phyloP scores from a whole-genome alignment of 2,113 vertebrate species.

The Leptosomus discolor region DNA sequence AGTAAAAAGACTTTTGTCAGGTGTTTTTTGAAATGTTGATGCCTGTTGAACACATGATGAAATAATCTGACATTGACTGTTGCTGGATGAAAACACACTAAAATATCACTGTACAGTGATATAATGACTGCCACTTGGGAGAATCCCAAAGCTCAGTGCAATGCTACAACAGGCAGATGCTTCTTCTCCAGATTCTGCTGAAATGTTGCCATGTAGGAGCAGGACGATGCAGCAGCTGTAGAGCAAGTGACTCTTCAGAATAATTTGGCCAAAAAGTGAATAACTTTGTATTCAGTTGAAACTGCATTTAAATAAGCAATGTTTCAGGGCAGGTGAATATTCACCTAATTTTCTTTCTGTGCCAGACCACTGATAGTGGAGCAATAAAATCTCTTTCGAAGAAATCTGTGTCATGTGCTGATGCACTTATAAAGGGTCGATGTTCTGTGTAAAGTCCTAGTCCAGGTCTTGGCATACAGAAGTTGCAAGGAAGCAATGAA shows the following conservation, averaged over 20 bases:
- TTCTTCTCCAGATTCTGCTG: constrained; percentile 16
- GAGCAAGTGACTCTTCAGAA: constrained; percentile 35
- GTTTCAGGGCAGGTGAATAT: background rate
- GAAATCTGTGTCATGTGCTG: background rate
- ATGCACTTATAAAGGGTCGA: background rate
- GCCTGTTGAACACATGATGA: constrained; percentile 45
- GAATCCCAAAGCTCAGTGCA: constrained; percentile 20
- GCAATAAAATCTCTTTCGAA: background rate
- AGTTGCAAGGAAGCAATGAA: background rate
- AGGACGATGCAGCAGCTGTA: constrained; percentile 13
- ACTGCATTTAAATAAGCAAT: background rate
- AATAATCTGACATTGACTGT: constrained; percentile 44
- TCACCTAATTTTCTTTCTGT: background rate
- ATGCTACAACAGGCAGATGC: background rate
- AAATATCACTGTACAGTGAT: constrained; percentile 19
- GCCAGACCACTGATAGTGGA: background rate
- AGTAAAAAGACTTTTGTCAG: constrained; percentile 55
- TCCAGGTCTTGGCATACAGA: background rate
- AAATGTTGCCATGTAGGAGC: constrained; percentile 20
- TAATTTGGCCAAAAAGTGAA: constrained; percentile 4
- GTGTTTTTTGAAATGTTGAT: constrained; percentile 37
- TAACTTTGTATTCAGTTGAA: background rate
- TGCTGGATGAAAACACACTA: constrained; percentile 47
- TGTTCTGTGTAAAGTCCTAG: background rate
- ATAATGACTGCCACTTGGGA: constrained; percentile 36